Evolutionary conservation across 2,113 vertebrate genomes (phyloP).

Genomic region (Scalopus aquaticus): DNA sequence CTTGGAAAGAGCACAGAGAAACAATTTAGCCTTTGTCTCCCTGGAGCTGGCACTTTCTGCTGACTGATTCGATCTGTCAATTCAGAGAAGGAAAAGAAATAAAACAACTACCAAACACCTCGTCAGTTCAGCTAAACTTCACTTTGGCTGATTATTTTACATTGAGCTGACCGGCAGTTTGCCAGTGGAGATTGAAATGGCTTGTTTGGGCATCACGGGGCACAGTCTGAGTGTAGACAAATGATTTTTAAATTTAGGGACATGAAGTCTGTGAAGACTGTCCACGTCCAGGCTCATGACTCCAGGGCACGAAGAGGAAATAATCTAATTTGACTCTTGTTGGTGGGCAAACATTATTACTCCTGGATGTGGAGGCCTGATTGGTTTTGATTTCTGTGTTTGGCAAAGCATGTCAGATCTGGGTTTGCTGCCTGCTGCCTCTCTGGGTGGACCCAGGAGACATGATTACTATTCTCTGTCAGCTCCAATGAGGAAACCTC

Average conservation of each 20-base stretch:
- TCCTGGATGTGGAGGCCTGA: not conserved
- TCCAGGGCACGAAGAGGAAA: not conserved
- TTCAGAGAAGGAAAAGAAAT: not conserved
- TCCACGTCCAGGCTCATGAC: not conserved
- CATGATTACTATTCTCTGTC: rapidly evolving
- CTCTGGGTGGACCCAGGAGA: not conserved
- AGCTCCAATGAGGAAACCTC: not conserved
- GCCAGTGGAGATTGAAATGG: not conserved
- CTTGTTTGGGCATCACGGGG: not conserved
- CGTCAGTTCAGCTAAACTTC: constrained; percentile 51
- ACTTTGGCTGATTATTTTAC: not conserved
- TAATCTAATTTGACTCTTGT: not conserved
- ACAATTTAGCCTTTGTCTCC: not conserved
- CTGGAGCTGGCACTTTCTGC: not conserved
- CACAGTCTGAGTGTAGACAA: not conserved
- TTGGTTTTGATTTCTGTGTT: not conserved
- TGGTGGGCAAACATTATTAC: not conserved
- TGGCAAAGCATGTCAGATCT: not conserved
- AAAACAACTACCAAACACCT: not conserved
- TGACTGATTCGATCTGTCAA: constrained; percentile 34
- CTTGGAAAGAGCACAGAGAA: not conserved
- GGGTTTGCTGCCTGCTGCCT: not conserved
- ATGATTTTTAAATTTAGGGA: not conserved
- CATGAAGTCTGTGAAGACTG: not conserved
- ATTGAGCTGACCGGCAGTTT: not conserved